Percentiles rank a stretch among this genome's conserved stretches.
Conservation (phyloP, 2,797 vertebrate species). For the Hemibagrus guttatus region DNA sequence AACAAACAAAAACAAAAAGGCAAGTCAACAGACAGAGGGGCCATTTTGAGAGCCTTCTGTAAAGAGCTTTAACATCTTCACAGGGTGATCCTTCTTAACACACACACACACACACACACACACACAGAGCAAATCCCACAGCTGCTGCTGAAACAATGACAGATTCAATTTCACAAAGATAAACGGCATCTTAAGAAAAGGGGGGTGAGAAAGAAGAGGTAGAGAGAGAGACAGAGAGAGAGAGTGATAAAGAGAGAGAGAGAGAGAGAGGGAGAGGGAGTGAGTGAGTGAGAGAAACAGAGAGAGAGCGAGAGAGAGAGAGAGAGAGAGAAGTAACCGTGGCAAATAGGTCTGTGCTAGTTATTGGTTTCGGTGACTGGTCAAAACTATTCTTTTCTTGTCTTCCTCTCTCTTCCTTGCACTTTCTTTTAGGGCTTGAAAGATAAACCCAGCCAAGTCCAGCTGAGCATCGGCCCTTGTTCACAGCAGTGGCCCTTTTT, state of each 20-base stretch:
- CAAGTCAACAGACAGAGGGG: slow-evolving; percentile 37
- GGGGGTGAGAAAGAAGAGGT: not conserved
- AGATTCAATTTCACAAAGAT: slow-evolving; percentile 62
- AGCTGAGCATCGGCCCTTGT: slow-evolving; percentile 82
- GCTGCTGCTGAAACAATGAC: slow-evolving; percentile 59
- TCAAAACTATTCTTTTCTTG: slow-evolving; percentile 75
- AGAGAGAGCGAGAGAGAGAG: slow-evolving; percentile 43
- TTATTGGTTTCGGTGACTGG: slow-evolving; percentile 84
- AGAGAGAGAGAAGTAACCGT: slow-evolving; percentile 54
- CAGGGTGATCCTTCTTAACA: slow-evolving; percentile 56
- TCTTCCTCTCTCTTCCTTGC: slow-evolving; percentile 69
- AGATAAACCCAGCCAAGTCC: slow-evolving; percentile 80
- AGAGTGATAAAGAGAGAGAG: slow-evolving; percentile 29
- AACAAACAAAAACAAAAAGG: slow-evolving; percentile 39
- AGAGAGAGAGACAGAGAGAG: slow-evolving; percentile 39
- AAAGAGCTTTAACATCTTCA: slow-evolving; percentile 59
- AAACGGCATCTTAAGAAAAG: slow-evolving; percentile 45
- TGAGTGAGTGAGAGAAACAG: slow-evolving; percentile 33
- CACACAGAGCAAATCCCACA: slow-evolving; percentile 53
- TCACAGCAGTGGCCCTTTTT: slow-evolving; percentile 82
- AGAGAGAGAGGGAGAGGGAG: slow-evolving; percentile 43
- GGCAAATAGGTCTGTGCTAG: slow-evolving; percentile 78
- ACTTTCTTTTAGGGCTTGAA: slow-evolving; percentile 70
- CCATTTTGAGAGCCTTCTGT: slow-evolving; percentile 47
- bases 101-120: slow-evolving; percentile 45